Evolutionary conservation across 2,113 vertebrate genomes (phyloP), one percentile per base, ranked within the genome.

Genomic region (Hippocampus barbouri): DNA sequence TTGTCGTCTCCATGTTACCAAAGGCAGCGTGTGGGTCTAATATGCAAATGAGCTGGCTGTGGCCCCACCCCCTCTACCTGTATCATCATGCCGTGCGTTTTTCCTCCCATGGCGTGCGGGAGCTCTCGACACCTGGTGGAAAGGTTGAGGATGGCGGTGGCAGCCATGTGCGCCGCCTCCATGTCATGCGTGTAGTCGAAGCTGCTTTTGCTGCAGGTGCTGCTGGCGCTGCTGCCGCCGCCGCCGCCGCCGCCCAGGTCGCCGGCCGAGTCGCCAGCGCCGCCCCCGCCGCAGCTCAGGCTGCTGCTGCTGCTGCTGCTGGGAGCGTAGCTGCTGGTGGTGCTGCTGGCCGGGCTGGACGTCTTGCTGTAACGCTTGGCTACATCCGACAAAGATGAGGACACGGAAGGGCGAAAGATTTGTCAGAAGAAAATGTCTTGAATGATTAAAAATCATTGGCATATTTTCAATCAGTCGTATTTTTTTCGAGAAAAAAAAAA

Each of bases 131-230:
- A 99, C 90, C 97, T 93, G 1, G 97, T 99, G 78, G 97, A 98
- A 87, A 99, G 93, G 91, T 99, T 99, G 89, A 99, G 94, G 89
- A 99, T 99, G 91, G 97, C 97, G 0, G 97, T 96, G 85, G 97
- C 97, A 7, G 97, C 97, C 97, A 99, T 99, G 93, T 99, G 97
- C 0, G 97, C 97, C 2, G 97, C 97, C 91, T 99, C 97, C 95
- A 97, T 94, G 90, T 99, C 97, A 74, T 99, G 97, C 45, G 94
- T 97, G 92, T 98, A 99, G 92, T 99, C 97, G 77, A 99, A 99
- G 93, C 97, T 99, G 94, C 97, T 98, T 87, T 96, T 98, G 90
- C 97, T 98, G 94, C 97, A 98, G 77, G 97, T 98, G 91, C 97
- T 98, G 94, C 96, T 98, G 90, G 96, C 97, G 67, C 97, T 97